phyloP scores from a whole-genome alignment of 2,797 vertebrate genomes.

The Harpagifer antarcticus region DNA sequence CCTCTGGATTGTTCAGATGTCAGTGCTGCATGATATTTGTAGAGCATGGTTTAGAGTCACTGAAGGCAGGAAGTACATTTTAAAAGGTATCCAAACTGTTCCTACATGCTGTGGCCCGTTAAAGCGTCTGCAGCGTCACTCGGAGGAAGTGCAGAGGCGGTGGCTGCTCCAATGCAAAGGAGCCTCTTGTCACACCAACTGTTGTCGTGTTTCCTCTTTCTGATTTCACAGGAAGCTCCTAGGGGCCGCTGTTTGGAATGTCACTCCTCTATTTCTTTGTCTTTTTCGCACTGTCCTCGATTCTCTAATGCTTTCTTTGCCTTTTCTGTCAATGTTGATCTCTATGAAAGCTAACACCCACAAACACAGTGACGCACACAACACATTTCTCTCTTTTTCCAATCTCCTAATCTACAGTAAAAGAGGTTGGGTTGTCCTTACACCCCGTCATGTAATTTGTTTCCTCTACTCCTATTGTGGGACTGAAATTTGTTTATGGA shows the following conservation, averaged over 20 bases:
- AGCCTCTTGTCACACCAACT: slow-evolving; percentile 61
- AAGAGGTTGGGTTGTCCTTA: slow-evolving; percentile 53
- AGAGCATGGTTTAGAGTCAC: slow-evolving; percentile 77
- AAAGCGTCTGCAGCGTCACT: slow-evolving; percentile 59
- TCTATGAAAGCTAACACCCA: slow-evolving; percentile 6
- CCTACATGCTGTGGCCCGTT: slow-evolving; percentile 37
- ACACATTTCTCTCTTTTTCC: slow-evolving; percentile 7
- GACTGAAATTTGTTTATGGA: slow-evolving; percentile 57
- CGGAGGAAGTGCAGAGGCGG: slow-evolving; percentile 57
- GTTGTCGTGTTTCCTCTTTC: slow-evolving; percentile 71
- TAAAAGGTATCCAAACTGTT: slow-evolving; percentile 51
- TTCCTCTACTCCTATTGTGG: slow-evolving; percentile 21
- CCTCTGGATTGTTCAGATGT: slow-evolving; percentile 72
- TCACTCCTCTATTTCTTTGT: slow-evolving; percentile 8
- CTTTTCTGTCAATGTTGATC: slow-evolving; percentile 15
- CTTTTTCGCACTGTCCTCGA: slow-evolving; percentile 32
- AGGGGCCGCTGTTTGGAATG: slow-evolving; percentile 43
- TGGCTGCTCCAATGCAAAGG: slow-evolving; percentile 51
- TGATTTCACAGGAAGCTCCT: slow-evolving; percentile 75
- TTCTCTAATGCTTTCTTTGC: slow-evolving; percentile 28
- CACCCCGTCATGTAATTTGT: slow-evolving; percentile 40
- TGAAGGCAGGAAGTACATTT: slow-evolving; percentile 51
- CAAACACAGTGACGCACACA: background rate
- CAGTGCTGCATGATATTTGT: slow-evolving; percentile 79
- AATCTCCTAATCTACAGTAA: slow-evolving; percentile 24